phyloP scores from a whole-genome alignment of 1,140 invertebrate genomes.

The Drosophila elegans region DNA sequence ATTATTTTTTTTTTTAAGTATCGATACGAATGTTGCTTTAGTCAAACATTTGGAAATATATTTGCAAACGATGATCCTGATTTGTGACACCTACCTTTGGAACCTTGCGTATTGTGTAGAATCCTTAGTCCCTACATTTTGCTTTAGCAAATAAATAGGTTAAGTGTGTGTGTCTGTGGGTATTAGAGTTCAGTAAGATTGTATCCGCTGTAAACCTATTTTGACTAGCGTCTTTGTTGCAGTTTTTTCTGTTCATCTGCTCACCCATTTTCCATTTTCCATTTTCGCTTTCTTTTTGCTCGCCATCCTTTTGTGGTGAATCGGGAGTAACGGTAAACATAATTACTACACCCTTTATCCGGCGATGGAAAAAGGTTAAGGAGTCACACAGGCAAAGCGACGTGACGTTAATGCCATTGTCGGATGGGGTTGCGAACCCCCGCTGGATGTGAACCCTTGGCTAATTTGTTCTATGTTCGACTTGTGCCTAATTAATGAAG shows the following conservation, averaged over 20 bases:
- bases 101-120: too few relatives aligned
- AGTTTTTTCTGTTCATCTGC: slow-evolving; percentile 16
- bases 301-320: slow-evolving; percentile 49
- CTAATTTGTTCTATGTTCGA: slow-evolving; percentile 50
- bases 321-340: slow-evolving; percentile 74
- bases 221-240: slow-evolving; percentile 26
- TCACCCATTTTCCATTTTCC: slow-evolving; percentile 1
- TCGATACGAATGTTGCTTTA: too few relatives aligned
- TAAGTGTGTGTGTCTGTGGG: not conserved
- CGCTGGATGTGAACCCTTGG: slow-evolving; percentile 15
- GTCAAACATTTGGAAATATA: too few relatives aligned
- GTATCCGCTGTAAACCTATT: slow-evolving; percentile 31
- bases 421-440: slow-evolving; percentile 14
- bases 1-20: too few relatives aligned
- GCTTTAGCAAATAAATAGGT: too few relatives aligned
- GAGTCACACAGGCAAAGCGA: slow-evolving; percentile 20
- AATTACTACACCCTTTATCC: slow-evolving; percentile 61
- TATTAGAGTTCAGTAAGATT: slow-evolving; percentile 3
- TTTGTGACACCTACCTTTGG: too few relatives aligned
- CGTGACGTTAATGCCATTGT: slow-evolving; percentile 49
- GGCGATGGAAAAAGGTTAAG: slow-evolving; percentile 9
- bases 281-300: slow-evolving; percentile 3
- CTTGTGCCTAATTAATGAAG: slow-evolving; percentile 73
- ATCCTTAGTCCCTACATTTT: too few relatives aligned
- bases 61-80: too few relatives aligned